Conservation (phyloP, 2,797 vertebrate species). For the Anguilla anguilla region DNA sequence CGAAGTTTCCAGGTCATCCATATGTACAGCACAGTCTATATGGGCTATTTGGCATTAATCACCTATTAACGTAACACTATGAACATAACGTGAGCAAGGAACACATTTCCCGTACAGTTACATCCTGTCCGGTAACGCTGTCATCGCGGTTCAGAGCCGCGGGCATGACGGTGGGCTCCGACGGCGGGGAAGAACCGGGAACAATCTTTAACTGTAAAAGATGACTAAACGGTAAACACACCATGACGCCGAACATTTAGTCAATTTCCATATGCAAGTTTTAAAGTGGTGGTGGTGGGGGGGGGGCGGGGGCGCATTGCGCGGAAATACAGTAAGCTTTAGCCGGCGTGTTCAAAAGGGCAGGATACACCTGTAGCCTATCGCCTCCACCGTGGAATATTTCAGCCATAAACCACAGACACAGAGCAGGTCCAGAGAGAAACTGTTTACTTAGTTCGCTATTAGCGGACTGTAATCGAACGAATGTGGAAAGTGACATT, state of each 20-base stretch:
- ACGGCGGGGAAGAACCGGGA: neutral
- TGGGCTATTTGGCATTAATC: too few relatives aligned
- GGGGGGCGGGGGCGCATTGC: neutral
- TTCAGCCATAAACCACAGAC: conserved; percentile 14
- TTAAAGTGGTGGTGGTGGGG: neutral
- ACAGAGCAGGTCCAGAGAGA: too few relatives aligned
- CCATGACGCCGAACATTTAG: neutral
- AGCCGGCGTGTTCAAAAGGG: neutral
- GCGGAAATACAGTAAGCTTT: neutral
- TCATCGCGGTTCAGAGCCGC: neutral
- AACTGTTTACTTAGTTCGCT: too few relatives aligned
- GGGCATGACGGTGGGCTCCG: neutral
- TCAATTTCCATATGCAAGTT: neutral
- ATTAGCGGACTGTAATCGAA: neutral
- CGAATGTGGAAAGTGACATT: neutral
- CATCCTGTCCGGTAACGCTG: neutral
- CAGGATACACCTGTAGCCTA: neutral
- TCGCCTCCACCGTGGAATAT: neutral
- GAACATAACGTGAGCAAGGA: too few relatives aligned
- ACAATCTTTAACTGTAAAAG: neutral
- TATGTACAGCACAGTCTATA: too few relatives aligned
- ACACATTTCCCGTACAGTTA: neutral
- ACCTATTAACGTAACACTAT: too few relatives aligned
- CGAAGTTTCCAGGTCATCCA: too few relatives aligned
- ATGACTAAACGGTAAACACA: neutral